Percentiles rank a stretch among this genome's conserved stretches.
These are phyloP conservation scores for Halichoeres trimaculatus DNA, from an alignment of 2,113 vertebrate species.

Conservation along the genomic window DNA sequence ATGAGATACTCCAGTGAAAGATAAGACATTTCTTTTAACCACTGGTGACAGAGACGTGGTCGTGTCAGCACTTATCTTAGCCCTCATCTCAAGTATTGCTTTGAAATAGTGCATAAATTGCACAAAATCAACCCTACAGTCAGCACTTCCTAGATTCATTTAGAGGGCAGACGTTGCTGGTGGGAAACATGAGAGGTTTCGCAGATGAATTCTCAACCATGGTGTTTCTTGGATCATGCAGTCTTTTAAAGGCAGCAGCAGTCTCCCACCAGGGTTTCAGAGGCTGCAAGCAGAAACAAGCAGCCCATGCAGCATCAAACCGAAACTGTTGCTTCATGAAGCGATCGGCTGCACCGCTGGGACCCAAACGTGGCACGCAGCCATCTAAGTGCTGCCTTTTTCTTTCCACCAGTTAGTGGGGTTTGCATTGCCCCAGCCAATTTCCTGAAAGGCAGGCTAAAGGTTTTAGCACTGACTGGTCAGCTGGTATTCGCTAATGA, in stretches of 20 bases:
- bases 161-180: conserved; percentile 36
- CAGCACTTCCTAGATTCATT: conserved; percentile 19
- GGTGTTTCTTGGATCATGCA: conserved; percentile 27
- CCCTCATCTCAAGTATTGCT: conserved; percentile 13
- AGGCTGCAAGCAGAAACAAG: conserved; percentile 39
- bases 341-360: conserved; percentile 40
- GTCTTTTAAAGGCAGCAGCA: conserved; percentile 26
- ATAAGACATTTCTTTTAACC: conserved; percentile 46
- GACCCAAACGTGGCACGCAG: conserved; percentile 47
- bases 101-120: conserved; percentile 26
- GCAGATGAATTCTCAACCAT: conserved; percentile 4
- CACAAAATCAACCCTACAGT: conserved; percentile 26
- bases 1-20: conserved; percentile 38
- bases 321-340: conserved; percentile 41
- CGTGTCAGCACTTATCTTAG: conserved; percentile 38
- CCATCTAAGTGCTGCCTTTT: conserved; percentile 42
- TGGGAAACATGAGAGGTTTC: conserved; percentile 22
- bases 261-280: not conserved
- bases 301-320: conserved; percentile 45
- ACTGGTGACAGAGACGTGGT: conserved; percentile 16
- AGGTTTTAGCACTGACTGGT: conserved; percentile 52
- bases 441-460: conserved; percentile 53
- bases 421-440: conserved; percentile 53
- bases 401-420: conserved; percentile 57
- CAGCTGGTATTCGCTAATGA: conserved; percentile 47